A percentile compares a stretch with the other conserved stretches of the same genome.
phyloP scores from a whole-genome alignment of 2,113 vertebrate genomes.

The Dromiciops gliroides region DNA sequence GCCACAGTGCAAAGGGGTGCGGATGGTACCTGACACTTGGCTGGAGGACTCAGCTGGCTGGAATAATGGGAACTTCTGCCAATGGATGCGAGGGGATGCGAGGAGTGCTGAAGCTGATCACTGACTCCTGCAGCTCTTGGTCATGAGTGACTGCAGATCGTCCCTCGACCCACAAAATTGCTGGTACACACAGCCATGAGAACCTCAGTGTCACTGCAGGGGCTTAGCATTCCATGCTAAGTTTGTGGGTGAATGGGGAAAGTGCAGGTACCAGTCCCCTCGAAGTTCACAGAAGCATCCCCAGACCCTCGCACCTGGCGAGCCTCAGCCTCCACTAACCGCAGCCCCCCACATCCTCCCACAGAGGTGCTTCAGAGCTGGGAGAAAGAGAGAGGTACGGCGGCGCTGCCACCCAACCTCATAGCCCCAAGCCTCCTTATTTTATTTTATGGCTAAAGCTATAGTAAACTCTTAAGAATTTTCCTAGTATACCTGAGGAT shows the following conservation, averaged over 20 bases:
- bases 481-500: neutral
- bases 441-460: neutral
- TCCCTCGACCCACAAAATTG: slow-evolving; percentile 93
- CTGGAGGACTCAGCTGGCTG: slow-evolving; percentile 66
- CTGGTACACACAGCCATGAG: slow-evolving; percentile 95
- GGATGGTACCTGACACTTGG: no score
- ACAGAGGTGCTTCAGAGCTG: neutral
- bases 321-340: neutral
- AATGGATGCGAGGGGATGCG: slow-evolving; percentile 89
- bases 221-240: slow-evolving; percentile 90
- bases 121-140: slow-evolving; percentile 85
- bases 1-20: slow-evolving; percentile 87
- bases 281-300: slow-evolving; percentile 87
- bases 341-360: neutral
- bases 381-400: neutral
- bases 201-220: slow-evolving; percentile 92
- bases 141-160: slow-evolving; percentile 87
- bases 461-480: neutral
- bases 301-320: neutral
- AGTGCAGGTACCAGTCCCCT: slow-evolving; percentile 85
- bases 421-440: neutral
- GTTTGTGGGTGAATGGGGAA: slow-evolving; percentile 82
- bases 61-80: slow-evolving; percentile 91
- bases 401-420: neutral
- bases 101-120: slow-evolving; percentile 88